A percentile compares a stretch with the other conserved stretches of the same genome.
Conservation (phyloP, 92 coral and sea anemone genomes). For the Epizoanthus illoricatus region DNA sequence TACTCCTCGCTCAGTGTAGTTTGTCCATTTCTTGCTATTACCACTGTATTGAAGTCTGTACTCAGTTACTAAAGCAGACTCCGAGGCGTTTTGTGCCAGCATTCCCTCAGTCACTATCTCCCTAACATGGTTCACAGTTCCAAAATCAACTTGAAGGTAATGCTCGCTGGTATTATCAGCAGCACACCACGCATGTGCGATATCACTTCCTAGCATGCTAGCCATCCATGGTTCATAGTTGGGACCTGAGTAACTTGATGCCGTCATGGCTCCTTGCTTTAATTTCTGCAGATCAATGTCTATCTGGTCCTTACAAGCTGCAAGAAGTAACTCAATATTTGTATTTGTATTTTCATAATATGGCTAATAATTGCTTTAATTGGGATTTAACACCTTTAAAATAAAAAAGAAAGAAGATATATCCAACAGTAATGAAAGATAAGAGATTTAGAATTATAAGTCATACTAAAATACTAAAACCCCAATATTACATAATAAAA, state of each 20-base stretch:
- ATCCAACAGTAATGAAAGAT: too few species aligned
- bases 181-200: slow-evolving; percentile 31
- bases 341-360: too few species aligned
- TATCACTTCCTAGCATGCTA: slow-evolving; percentile 11
- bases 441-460: too few species aligned
- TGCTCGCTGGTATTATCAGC: background rate
- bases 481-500: too few species aligned
- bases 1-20: slow-evolving; percentile 11
- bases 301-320: background rate
- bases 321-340: background rate
- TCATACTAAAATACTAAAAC: too few species aligned
- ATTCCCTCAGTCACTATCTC: slow-evolving; percentile 23
- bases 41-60: slow-evolving; percentile 20
- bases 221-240: slow-evolving; percentile 26
- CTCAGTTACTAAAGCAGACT: slow-evolving; percentile 21
- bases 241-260: slow-evolving; percentile 22
- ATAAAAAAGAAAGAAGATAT: too few species aligned
- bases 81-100: background rate
- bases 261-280: slow-evolving; percentile 14
- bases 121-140: background rate
- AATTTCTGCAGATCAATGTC: background rate
- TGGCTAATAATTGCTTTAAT: too few species aligned
- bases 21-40: slow-evolving; percentile 14
- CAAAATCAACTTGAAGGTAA: slow-evolving; percentile 28
- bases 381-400: too few species aligned